Percentiles rank a stretch among this genome's conserved stretches.
phyloP scores from a whole-genome alignment of 1,140 invertebrate genomes.

The Sminthurides bifidus region DNA sequence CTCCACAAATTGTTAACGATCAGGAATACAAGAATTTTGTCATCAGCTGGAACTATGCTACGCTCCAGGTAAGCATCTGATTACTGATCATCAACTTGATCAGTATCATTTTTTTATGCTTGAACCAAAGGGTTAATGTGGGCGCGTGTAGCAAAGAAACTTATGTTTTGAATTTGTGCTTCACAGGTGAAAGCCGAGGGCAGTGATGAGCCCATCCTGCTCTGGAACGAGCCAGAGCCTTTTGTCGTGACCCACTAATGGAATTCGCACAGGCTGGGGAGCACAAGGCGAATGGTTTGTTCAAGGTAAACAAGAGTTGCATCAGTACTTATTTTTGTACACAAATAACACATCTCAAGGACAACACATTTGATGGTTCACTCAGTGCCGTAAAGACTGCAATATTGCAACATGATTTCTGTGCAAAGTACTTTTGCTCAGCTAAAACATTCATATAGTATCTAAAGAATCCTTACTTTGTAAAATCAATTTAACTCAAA shows the following conservation, averaged over 20 bases:
- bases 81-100: slow-evolving; percentile 2
- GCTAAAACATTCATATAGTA: too few relatives aligned
- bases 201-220: slow-evolving; percentile 55
- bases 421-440: too few relatives aligned
- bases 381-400: too few relatives aligned
- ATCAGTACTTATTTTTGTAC: too few relatives aligned
- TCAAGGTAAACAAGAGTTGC: slow-evolving; percentile 54
- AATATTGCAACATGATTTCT: too few relatives aligned
- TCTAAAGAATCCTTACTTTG: too few relatives aligned
- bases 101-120: neutral
- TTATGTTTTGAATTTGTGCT: slow-evolving; percentile 9
- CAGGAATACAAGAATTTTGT: slow-evolving; percentile 68
- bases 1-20: slow-evolving; percentile 52
- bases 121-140: neutral
- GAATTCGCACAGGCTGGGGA: slow-evolving; percentile 74
- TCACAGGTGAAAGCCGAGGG: slow-evolving; percentile 55
- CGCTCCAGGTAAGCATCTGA: slow-evolving; percentile 31
- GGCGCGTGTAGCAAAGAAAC: too few relatives aligned
- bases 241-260: slow-evolving; percentile 57
- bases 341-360: too few relatives aligned
- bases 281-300: slow-evolving; percentile 67
- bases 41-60: slow-evolving; percentile 59
- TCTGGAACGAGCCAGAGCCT: slow-evolving; percentile 54
- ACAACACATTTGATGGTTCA: too few relatives aligned
- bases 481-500: too few relatives aligned